Percentiles rank a stretch among this genome's conserved stretches.
Evolutionary conservation across 2,113 vertebrate genomes (phyloP).

Genomic region (Dipodomys stephensi): DNA sequence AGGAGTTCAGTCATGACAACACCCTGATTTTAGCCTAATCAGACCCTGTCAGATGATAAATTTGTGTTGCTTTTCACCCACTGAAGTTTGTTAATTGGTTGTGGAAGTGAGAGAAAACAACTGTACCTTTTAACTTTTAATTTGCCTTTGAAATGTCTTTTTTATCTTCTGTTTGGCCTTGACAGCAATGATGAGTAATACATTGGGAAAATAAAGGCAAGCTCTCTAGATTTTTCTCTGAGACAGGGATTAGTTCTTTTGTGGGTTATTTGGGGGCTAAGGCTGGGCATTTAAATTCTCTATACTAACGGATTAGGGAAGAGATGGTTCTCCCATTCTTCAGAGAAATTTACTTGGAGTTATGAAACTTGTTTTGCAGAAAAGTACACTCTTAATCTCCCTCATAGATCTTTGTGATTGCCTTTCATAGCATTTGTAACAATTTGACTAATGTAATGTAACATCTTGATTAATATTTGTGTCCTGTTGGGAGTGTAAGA

Average conservation of each 20-base stretch:
- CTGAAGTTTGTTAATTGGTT: background rate
- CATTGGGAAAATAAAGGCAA: slow-evolving; percentile 18
- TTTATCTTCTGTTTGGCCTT: slow-evolving; percentile 27
- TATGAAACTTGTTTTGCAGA: slow-evolving; percentile 27
- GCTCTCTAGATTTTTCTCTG: background rate
- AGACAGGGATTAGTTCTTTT: slow-evolving; percentile 3
- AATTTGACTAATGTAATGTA: background rate
- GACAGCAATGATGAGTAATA: slow-evolving; percentile 37
- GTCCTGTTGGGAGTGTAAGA: background rate
- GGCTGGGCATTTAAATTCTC: background rate
- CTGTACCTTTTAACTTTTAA: background rate
- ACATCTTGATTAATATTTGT: background rate
- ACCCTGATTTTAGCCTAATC: slow-evolving; percentile 20
- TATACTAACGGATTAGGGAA: background rate
- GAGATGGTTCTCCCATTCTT: background rate
- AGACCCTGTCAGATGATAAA: background rate
- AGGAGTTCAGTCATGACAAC: background rate
- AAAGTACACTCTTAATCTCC: background rate
- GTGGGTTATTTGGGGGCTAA: background rate
- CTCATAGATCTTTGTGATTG: background rate
- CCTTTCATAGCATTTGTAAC: slow-evolving; percentile 18
- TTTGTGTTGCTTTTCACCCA: background rate
- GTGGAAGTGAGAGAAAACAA: background rate
- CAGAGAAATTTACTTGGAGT: slow-evolving; percentile 40
- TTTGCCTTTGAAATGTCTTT: slow-evolving; percentile 51